Evolutionary conservation across 2,888 invertebrate genomes (phyloP).

Genomic region (Clistopyga incitator): DNA sequence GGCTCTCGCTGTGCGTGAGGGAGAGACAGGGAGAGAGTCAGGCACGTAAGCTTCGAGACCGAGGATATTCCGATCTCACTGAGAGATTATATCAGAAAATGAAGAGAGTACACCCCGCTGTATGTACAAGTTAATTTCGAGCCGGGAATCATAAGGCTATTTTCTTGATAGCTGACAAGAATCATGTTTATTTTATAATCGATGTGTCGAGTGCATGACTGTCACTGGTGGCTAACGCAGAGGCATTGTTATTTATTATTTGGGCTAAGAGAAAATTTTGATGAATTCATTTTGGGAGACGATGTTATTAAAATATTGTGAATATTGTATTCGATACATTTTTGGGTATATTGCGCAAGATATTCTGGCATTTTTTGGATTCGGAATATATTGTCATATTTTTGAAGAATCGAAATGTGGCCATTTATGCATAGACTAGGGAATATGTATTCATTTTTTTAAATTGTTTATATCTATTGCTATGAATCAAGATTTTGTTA

Average conservation of each 20-base stretch:
- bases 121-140: slow-evolving; percentile 79
- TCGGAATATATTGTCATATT: no score
- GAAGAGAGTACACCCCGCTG: slow-evolving; percentile 49
- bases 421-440: no score
- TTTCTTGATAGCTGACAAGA: slow-evolving; percentile 16
- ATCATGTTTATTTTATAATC: slow-evolving; percentile 2
- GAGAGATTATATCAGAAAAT: slow-evolving; percentile 71
- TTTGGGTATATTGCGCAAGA: no score
- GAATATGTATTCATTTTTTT: no score
- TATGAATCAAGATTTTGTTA: no score
- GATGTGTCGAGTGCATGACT: not conserved
- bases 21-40: slow-evolving; percentile 53
- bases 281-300: not conserved
- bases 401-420: no score
- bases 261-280: not conserved
- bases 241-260: not conserved
- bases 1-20: slow-evolving; percentile 15
- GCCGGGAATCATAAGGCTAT: slow-evolving; percentile 45
- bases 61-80: slow-evolving; percentile 72
- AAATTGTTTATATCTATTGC: no score
- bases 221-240: not conserved
- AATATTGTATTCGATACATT: not conserved
- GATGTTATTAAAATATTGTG: not conserved
- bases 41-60: slow-evolving; percentile 40
- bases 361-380: no score